Evolutionary conservation across 2,113 vertebrate species (phyloP).

Genomic region (Hemichromis elongatus): DNA sequence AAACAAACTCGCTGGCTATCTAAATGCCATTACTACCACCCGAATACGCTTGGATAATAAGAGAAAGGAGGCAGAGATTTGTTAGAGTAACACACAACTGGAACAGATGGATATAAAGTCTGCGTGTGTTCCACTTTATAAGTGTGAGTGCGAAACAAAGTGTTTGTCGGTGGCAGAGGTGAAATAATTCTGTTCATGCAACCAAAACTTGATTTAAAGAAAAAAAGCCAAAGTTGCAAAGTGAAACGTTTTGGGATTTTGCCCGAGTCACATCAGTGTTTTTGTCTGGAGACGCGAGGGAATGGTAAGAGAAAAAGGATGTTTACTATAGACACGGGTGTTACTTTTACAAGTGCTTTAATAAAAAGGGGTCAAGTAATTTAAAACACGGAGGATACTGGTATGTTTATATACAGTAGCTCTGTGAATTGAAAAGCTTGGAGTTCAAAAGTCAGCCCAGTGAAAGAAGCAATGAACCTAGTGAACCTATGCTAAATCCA

Average conservation of each 20-base stretch:
- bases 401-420: neutral
- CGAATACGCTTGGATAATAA: conserved; percentile 59
- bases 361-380: neutral
- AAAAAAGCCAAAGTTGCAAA: neutral
- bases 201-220: neutral
- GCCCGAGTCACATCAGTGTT: neutral
- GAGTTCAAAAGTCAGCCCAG: neutral
- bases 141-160: neutral
- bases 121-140: neutral
- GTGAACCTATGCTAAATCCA: neutral
- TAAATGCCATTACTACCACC: conserved; percentile 62
- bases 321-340: neutral
- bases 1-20: conserved; percentile 30
- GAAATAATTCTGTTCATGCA: neutral
- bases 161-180: neutral
- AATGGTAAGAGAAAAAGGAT: neutral
- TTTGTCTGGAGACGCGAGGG: neutral
- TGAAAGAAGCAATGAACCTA: neutral
- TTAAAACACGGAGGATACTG: neutral
- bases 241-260: neutral
- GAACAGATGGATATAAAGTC: neutral
- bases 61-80: conserved; percentile 3
- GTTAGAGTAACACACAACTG: conserved; percentile 6
- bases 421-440: neutral
- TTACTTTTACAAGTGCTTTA: neutral